These are phyloP conservation scores for Ifrita kowaldi DNA, from an alignment of 2,113 vertebrate species.

Conservation along the genomic window DNA sequence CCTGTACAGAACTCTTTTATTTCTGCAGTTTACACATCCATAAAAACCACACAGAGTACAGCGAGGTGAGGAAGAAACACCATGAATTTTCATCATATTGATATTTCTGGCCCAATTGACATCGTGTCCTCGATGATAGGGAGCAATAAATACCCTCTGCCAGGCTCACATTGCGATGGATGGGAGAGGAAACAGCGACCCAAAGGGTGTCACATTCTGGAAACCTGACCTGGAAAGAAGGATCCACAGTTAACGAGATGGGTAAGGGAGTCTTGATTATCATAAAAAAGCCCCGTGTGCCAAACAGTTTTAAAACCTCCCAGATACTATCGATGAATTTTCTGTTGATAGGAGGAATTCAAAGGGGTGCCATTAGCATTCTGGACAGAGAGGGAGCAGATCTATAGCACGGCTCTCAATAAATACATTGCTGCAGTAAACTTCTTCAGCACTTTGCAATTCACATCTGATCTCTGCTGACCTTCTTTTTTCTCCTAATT, in stretches of 20 bases:
- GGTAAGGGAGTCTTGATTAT: conserved; percentile 23
- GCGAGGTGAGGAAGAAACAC: background rate
- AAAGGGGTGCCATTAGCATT: background rate
- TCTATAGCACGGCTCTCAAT: background rate
- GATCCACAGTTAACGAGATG: background rate
- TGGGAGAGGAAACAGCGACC: background rate
- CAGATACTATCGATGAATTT: background rate
- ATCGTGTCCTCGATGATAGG: background rate
- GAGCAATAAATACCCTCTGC: conserved; percentile 28
- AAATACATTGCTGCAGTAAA: conserved; percentile 27
- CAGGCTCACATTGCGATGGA: background rate
- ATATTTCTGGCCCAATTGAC: background rate
- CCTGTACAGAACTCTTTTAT: background rate
- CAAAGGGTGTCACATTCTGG: conserved; percentile 36
- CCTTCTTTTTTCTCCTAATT: conserved; percentile 56
- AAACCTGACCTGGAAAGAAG: conserved; percentile 10
- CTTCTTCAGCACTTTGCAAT: conserved; percentile 47
- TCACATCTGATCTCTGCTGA: conserved; percentile 56
- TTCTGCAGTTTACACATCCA: background rate
- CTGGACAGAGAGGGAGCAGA: background rate
- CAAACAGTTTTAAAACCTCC: background rate
- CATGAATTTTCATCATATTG: conserved; percentile 12
- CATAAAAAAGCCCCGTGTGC: background rate
- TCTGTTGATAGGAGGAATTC: background rate
- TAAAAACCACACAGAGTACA: background rate